phyloP scores from a whole-genome alignment of 2,113 vertebrate species.

The Peromyscus maniculatus region DNA sequence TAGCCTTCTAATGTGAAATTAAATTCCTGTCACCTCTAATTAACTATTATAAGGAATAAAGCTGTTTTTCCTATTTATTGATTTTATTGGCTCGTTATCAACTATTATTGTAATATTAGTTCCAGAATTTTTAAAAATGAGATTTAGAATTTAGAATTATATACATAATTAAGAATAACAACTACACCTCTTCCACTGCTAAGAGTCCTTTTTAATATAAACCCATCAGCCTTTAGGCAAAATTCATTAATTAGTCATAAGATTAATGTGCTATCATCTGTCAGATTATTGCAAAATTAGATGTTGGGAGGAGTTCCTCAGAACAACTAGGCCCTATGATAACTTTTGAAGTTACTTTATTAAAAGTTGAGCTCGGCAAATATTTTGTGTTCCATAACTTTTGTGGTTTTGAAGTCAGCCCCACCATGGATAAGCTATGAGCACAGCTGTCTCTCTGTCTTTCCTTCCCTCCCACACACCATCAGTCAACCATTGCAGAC shows the following conservation, averaged over 20 bases:
- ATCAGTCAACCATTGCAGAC: not conserved
- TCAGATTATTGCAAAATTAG: not conserved
- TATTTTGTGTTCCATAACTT: not conserved
- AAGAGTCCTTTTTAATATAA: conserved; percentile 15
- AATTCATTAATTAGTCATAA: conserved; percentile 27
- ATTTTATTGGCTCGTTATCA: conserved; percentile 65
- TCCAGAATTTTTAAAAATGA: conserved; percentile 61
- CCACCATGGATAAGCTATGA: not conserved
- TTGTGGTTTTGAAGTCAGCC: not conserved
- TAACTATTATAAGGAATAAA: not conserved
- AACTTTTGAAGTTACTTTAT: not conserved
- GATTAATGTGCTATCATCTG: not conserved
- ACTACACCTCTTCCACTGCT: conserved; percentile 23
- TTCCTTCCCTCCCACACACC: not conserved
- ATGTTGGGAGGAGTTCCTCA: not conserved
- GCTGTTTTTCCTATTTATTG: not conserved
- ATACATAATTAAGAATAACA: conserved; percentile 57
- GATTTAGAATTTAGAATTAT: conserved; percentile 38
- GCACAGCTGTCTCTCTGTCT: not conserved
- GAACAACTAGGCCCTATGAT: not conserved
- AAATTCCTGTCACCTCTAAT: not conserved
- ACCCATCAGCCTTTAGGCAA: not conserved
- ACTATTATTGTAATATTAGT: conserved; percentile 53
- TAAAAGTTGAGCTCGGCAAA: not conserved
- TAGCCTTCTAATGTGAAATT: conserved; percentile 2